Conservation (phyloP, 2,113 vertebrate species). For the Austrofundulus limnaeus region DNA sequence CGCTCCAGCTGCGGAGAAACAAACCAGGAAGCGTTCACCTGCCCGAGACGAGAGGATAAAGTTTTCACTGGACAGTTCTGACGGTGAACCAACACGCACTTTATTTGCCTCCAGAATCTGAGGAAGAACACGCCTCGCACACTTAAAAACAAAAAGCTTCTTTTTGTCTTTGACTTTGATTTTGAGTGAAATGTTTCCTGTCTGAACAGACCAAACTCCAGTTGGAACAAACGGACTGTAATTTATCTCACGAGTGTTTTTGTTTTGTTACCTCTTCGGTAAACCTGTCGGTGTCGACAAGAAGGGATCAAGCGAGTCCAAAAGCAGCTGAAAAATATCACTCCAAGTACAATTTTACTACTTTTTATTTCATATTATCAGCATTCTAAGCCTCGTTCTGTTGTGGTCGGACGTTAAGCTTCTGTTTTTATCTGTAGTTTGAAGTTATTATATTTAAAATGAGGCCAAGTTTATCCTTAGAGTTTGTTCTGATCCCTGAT, state of each 20-base stretch:
- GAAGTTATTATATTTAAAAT: no score
- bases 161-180: slow-evolving; percentile 67
- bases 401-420: slow-evolving; percentile 3
- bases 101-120: slow-evolving; percentile 83
- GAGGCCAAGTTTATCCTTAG: no score
- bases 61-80: slow-evolving; percentile 82
- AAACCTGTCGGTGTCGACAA: slow-evolving; percentile 44
- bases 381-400: slow-evolving; percentile 24
- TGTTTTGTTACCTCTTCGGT: slow-evolving; percentile 33
- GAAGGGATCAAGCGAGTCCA: slow-evolving; percentile 54
- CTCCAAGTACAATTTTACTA: slow-evolving; percentile 17
- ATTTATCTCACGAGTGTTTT: slow-evolving; percentile 11
- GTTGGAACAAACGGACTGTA: slow-evolving; percentile 43
- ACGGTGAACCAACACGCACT: slow-evolving; percentile 87
- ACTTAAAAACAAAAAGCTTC: slow-evolving; percentile 38
- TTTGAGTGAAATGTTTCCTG: slow-evolving; percentile 52
- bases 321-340: slow-evolving; percentile 29
- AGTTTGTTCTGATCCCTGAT: no score
- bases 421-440: not conserved
- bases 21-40: slow-evolving; percentile 37
- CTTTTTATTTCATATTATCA: slow-evolving; percentile 20
- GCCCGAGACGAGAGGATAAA: slow-evolving; percentile 59
- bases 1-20: slow-evolving; percentile 37
- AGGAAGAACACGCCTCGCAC: slow-evolving; percentile 82
- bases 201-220: slow-evolving; percentile 59